A percentile compares a stretch with the other conserved stretches of the same genome.
phyloP scores from a whole-genome alignment of 2,113 vertebrate species.

The Etheostoma spectabile region DNA sequence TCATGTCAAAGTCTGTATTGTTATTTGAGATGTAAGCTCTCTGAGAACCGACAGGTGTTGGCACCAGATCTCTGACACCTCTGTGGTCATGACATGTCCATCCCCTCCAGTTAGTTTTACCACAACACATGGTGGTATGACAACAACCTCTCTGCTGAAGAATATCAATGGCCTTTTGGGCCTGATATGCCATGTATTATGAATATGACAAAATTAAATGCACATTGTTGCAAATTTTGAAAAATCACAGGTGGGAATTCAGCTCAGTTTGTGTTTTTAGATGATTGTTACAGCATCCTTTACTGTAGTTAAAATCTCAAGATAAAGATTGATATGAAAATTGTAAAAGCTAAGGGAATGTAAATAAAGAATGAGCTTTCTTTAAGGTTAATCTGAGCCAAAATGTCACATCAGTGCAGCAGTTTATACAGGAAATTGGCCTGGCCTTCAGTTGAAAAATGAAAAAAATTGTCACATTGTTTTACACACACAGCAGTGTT shows the following conservation, averaged over 20 bases:
- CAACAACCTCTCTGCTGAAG: conserved; percentile 37
- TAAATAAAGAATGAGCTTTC: conserved; percentile 86
- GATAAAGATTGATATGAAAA: conserved; percentile 33
- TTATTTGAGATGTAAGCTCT: conserved; percentile 58
- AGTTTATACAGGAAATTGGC: conserved; percentile 88
- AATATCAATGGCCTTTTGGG: conserved; percentile 29
- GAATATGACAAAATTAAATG: conserved; percentile 19
- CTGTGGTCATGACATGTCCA: conserved; percentile 61
- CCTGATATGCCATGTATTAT: conserved; percentile 8
- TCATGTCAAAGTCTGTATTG: conserved; percentile 66
- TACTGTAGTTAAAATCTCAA: conserved; percentile 34
- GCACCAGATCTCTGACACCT: conserved; percentile 76
- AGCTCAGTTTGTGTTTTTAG: conserved; percentile 6
- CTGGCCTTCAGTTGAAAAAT: conserved; percentile 87
- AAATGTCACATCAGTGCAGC: conserved; percentile 91
- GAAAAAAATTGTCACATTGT: conserved; percentile 79
- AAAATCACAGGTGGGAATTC: conserved; percentile 14
- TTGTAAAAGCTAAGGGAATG: conserved; percentile 37
- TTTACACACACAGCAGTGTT: conserved; percentile 46
- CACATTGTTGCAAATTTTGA: conserved; percentile 1
- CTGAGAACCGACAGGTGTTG: conserved; percentile 77
- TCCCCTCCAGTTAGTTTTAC: conserved; percentile 63
- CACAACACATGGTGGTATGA: conserved; percentile 52
- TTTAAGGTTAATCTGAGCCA: conserved; percentile 93
- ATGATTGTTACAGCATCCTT: conserved; percentile 21